Conservation (phyloP, 1,140 invertebrate genomes). For the Tribolium castaneum region DNA sequence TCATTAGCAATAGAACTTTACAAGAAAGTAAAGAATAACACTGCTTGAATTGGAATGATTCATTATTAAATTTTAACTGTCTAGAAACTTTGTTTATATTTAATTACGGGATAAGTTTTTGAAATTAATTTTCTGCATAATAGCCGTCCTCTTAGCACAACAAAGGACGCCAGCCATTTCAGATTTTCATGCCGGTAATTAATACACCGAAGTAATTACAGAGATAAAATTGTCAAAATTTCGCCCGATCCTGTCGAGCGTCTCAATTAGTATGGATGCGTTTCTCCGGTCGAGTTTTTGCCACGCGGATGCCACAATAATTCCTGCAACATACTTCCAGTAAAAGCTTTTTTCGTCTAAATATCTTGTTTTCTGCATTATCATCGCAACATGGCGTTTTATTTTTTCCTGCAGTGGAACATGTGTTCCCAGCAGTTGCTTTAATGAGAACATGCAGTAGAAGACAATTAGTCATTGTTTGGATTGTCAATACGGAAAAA, state of each 20-base stretch:
- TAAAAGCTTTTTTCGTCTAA: neutral
- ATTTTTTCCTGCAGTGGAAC: neutral
- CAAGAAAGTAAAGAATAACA: constrained; percentile 52
- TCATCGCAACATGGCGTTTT: neutral
- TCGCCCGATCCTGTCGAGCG: no score
- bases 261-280: no score
- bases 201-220: neutral
- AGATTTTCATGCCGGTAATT: neutral
- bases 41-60: constrained; percentile 49
- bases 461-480: constrained; percentile 18
- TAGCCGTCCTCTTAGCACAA: constrained; percentile 4
- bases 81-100: constrained; percentile 51
- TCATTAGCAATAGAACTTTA: constrained; percentile 55
- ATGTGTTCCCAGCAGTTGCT: neutral
- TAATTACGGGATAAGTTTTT: constrained; percentile 49
- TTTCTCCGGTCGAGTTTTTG: neutral
- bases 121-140: constrained; percentile 48
- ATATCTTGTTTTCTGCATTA: neutral
- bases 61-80: constrained; percentile 50
- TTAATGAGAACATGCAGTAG: neutral
- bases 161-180: neutral
- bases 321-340: neutral
- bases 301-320: neutral
- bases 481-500: constrained; percentile 4
- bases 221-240: no score